phyloP scores from a whole-genome alignment of 2,797 vertebrate genomes.

The Monodelphis domestica region DNA sequence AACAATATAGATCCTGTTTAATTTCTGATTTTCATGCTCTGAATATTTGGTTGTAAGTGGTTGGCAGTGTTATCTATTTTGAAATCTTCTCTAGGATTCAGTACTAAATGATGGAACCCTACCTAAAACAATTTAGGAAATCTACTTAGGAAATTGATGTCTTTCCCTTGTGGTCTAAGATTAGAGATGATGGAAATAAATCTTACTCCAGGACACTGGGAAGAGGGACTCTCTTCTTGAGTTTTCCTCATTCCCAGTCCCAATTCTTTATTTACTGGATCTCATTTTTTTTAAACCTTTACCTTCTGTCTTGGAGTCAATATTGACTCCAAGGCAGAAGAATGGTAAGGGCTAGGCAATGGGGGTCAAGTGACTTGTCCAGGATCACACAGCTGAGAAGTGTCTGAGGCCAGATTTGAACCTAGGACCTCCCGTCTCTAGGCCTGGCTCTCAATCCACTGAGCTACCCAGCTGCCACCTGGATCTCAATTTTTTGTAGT shows the following conservation, averaged over 20 bases:
- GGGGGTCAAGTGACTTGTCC: too few relatives aligned
- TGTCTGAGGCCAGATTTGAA: too few relatives aligned
- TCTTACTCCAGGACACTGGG: not conserved
- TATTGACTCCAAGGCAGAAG: too few relatives aligned
- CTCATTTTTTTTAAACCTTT: not conserved
- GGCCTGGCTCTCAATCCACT: too few relatives aligned
- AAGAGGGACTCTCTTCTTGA: not conserved
- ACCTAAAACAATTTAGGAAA: not conserved
- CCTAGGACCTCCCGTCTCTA: too few relatives aligned
- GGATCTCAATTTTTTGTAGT: not conserved
- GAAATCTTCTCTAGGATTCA: not conserved
- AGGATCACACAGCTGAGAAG: too few relatives aligned
- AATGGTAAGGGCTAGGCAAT: too few relatives aligned
- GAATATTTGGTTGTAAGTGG: not conserved
- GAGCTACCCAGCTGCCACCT: too few relatives aligned
- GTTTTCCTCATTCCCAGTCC: not conserved
- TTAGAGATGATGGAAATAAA: not conserved
- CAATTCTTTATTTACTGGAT: not conserved
- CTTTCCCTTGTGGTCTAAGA: not conserved
- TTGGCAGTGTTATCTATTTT: not conserved
- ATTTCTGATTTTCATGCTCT: not conserved
- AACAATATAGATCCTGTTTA: not conserved
- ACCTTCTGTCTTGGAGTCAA: too few relatives aligned
- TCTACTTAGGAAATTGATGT: not conserved
- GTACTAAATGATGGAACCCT: not conserved